Evolutionary conservation across 2,888 invertebrate genomes (phyloP).

Genomic region (Acleris emargana): DNA sequence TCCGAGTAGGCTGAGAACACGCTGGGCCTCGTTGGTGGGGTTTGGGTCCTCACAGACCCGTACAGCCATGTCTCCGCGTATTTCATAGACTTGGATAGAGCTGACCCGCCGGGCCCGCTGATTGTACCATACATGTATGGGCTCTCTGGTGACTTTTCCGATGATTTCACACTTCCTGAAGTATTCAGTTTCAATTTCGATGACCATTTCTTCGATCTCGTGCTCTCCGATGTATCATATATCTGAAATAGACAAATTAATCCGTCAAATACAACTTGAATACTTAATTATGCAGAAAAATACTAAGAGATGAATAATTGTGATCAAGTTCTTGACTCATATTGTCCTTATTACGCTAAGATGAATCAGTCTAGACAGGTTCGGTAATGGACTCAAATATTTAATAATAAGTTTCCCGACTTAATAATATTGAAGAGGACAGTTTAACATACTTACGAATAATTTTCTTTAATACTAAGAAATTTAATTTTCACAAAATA

Average conservation of each 20-base stretch:
- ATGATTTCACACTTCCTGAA: slow-evolving; percentile 73
- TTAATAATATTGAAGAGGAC: slow-evolving; percentile 8
- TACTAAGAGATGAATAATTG: too few species aligned
- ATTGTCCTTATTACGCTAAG: slow-evolving; percentile 18
- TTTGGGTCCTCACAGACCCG: slow-evolving; percentile 87
- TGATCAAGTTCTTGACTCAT: slow-evolving; percentile 9
- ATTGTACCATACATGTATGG: slow-evolving; percentile 79
- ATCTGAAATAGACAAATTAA: slow-evolving; percentile 66
- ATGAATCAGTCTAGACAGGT: slow-evolving; percentile 25
- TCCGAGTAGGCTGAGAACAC: slow-evolving; percentile 79
- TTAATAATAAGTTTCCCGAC: slow-evolving; percentile 14
- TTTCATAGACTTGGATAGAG: slow-evolving; percentile 92
- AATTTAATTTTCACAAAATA: background rate
- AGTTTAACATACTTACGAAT: background rate
- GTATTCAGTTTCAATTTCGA: slow-evolving; percentile 86
- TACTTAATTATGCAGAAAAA: slow-evolving; percentile 19
- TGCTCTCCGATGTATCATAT: slow-evolving; percentile 79
- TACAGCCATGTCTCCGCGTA: slow-evolving; percentile 94
- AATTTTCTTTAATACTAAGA: background rate
- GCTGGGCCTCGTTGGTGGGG: slow-evolving; percentile 73
- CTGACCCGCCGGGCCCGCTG: slow-evolving; percentile 86
- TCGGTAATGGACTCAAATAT: slow-evolving; percentile 10
- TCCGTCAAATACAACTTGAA: slow-evolving; percentile 9
- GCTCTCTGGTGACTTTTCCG: slow-evolving; percentile 76
- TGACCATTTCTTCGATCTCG: slow-evolving; percentile 88